phyloP scores from a whole-genome alignment of 2,113 vertebrate species.

The Carlito syrichta region DNA sequence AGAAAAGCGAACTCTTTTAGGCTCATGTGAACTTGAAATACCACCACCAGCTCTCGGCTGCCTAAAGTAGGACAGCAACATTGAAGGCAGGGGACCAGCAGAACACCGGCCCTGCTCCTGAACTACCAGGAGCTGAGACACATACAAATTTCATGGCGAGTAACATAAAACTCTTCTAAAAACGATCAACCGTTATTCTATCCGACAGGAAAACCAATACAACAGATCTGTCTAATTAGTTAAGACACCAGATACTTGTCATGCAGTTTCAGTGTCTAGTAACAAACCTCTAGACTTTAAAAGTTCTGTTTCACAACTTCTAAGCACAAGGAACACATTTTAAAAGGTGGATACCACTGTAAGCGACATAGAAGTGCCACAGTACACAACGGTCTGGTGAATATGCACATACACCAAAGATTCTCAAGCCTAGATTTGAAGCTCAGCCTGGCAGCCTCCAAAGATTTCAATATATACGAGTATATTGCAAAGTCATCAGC shows the following conservation, averaged over 20 bases:
- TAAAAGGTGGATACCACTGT: slow-evolving; percentile 31
- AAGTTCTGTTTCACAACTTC: slow-evolving; percentile 48
- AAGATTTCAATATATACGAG: neutral
- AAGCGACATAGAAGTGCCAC: neutral
- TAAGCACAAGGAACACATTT: slow-evolving; percentile 31
- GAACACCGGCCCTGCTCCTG: slow-evolving; percentile 72
- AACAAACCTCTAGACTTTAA: slow-evolving; percentile 45
- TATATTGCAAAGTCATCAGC: neutral
- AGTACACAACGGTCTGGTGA: neutral
- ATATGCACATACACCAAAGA: neutral
- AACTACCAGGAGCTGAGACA: slow-evolving; percentile 69
- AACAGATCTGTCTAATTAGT: slow-evolving; percentile 82
- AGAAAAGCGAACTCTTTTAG: slow-evolving; percentile 26
- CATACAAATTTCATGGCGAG: slow-evolving; percentile 88
- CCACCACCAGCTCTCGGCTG: slow-evolving; percentile 7
- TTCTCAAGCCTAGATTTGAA: slow-evolving; percentile 29
- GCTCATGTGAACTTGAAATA: slow-evolving; percentile 19
- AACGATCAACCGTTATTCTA: slow-evolving; percentile 85
- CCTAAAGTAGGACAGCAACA: slow-evolving; percentile 1
- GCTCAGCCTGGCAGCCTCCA: neutral
- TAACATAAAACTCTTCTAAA: slow-evolving; percentile 84
- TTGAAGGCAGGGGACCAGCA: slow-evolving; percentile 66
- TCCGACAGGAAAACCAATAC: slow-evolving; percentile 83
- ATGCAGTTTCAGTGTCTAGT: slow-evolving; percentile 60
- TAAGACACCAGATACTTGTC: slow-evolving; percentile 78